These are phyloP conservation scores for Panagrolaimus sp. DNA, from an alignment of 1,140 invertebrate species.

Conservation along the genomic window DNA sequence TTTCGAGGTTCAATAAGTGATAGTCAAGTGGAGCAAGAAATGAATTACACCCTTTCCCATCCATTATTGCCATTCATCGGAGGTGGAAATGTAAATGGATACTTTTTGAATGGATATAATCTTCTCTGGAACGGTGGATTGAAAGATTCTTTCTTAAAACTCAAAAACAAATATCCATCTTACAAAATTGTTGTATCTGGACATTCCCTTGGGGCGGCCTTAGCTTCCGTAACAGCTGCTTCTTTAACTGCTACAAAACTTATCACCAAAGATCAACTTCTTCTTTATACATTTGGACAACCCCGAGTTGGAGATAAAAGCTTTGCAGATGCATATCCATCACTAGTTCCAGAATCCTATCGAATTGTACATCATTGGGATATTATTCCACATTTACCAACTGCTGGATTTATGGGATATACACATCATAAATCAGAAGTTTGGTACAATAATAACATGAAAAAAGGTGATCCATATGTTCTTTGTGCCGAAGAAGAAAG, in stretches of 20 bases:
- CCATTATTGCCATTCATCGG: constrained; percentile 5
- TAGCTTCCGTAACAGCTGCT: too few species aligned
- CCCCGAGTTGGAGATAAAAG: constrained; percentile 43
- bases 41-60: too few species aligned
- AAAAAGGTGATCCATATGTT: too few species aligned
- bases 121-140: constrained; percentile 39
- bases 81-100: constrained; percentile 43
- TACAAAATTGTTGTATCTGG: constrained; percentile 48
- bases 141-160: constrained; percentile 31
- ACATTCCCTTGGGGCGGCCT: constrained; percentile 19
- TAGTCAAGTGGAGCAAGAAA: constrained; percentile 1
- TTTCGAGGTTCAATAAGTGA: constrained; percentile 31
- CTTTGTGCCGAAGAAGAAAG: too few species aligned
- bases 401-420: constrained; percentile 38
- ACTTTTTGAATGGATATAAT: constrained; percentile 42
- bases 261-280: too few species aligned
- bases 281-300: constrained; percentile 45
- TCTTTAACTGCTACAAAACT: too few species aligned
- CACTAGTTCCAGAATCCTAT: constrained; percentile 25
- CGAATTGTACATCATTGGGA: constrained; percentile 40
- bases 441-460: constrained; percentile 47
- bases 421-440: constrained; percentile 42
- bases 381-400: constrained; percentile 44
- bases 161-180: constrained; percentile 30
- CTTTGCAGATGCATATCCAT: constrained; percentile 34